Evolutionary conservation across 2,888 invertebrate species (phyloP), one percentile per base, ranked within the genome.

Genomic region (Entomobrya proxima): DNA sequence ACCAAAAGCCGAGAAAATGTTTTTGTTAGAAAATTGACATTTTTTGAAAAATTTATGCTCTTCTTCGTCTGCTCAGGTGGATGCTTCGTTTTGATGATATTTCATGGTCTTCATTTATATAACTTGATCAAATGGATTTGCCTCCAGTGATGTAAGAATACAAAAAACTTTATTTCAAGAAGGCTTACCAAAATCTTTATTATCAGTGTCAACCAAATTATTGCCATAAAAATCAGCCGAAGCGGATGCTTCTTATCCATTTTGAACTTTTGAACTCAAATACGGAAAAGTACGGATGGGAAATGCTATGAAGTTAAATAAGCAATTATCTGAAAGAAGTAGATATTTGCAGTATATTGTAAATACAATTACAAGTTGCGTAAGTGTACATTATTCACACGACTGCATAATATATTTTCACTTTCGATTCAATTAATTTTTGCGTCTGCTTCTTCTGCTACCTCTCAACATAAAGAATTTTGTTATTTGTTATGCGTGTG

Each of bases 21-120:
- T 69, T 69, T 69, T 27, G 24, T n/a, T n/a, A 87, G 87, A 87
- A 90, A 90, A 90, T 90, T 89, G 90, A 90, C 90, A 90, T 88
- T 89, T 90, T 89, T 85, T 89, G 89, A 90, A 89, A 89, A 89
- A 90, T 90, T 89, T 90, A 90, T 90, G 90, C 87, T 82, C 75
- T 32, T 74, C 37, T 74, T 35, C 24, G 67, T 72, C 30, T 21
- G 30, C 27, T 50, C 35, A 40, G 27, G 9, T 11, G 7, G 52
- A 74, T 64, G 21, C 55, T 67, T 15, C 61, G n/a, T 58, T 30
- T 67, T 47, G 61, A 32, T 81, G 61, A 67, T 50, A 6, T 15
- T 15, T 74, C 74, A 81, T 61, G 61, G 81, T 40, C 32, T 80
- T 18, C 52, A 52, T 79, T 30, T 15, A 18, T 44, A 1, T 61